Evolutionary conservation across 2,113 vertebrate genomes (phyloP).

Genomic region (Dicaeum eximium): DNA sequence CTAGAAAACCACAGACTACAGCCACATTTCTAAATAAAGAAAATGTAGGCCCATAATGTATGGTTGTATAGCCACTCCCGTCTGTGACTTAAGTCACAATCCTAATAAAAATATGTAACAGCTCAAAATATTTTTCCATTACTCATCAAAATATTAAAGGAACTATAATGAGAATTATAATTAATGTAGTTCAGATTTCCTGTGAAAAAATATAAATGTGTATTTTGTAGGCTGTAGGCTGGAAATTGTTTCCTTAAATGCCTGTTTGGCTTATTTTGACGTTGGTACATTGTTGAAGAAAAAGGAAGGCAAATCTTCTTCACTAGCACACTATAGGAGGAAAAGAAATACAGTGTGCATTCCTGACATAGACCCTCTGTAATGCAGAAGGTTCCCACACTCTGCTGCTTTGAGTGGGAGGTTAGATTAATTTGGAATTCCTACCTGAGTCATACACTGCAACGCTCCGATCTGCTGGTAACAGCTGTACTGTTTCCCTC

Average conservation of each 20-base stretch:
- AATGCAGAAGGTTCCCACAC: neutral
- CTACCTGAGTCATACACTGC: neutral
- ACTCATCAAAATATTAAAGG: neutral
- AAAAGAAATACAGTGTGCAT: neutral
- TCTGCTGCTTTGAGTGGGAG: neutral
- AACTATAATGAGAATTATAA: neutral
- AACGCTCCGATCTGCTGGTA: neutral
- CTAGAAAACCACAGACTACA: neutral
- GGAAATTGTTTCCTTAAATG: neutral
- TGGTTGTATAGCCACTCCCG: neutral
- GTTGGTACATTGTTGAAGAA: neutral
- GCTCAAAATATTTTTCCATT: neutral
- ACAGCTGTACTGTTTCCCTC: neutral
- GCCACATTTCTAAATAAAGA: neutral
- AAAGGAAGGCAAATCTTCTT: neutral
- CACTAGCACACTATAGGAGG: neutral
- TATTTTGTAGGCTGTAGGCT: neutral
- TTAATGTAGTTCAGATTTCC: neutral
- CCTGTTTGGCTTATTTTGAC: neutral
- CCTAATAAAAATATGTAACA: neutral
- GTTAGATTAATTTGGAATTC: neutral
- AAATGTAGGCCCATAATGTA: neutral
- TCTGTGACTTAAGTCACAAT: neutral
- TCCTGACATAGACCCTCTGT: neutral
- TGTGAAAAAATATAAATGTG: neutral